A percentile compares a stretch with the other conserved stretches of the same genome.
Evolutionary conservation across 2,888 invertebrate species (phyloP).

Genomic region (Antheraea yamamai): DNA sequence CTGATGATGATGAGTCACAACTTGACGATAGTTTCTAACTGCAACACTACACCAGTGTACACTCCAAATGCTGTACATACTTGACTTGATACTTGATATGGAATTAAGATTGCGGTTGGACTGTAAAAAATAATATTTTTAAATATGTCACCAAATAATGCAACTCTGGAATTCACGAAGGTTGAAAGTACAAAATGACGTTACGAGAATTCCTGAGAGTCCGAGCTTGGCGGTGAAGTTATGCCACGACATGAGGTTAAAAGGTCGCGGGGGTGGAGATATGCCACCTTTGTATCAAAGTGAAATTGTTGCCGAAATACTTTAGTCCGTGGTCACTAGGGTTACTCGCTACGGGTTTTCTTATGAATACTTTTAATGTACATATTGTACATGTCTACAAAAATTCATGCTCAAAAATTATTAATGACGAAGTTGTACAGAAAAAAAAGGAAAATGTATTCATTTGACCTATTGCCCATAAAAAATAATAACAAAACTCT

Average conservation of each 20-base stretch:
- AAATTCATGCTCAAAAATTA: too few species aligned
- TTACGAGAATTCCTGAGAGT: conserved; percentile 6
- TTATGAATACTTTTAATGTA: background rate
- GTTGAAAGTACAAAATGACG: background rate
- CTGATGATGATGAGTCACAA: too few species aligned
- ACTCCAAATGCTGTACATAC: too few species aligned
- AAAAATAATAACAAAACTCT: too few species aligned
- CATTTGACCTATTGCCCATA: too few species aligned
- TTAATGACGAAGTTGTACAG: too few species aligned
- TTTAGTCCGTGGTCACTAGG: background rate
- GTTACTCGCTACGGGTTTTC: background rate
- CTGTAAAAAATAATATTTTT: background rate
- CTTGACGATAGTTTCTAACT: too few species aligned
- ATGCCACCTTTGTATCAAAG: conserved; percentile 8
- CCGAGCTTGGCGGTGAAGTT: background rate
- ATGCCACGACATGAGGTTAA: conserved; percentile 1
- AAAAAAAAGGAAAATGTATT: too few species aligned
- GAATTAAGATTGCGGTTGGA: background rate
- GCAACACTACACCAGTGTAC: too few species aligned
- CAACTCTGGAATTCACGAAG: conserved; percentile 5
- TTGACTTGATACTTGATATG: too few species aligned
- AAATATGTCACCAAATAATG: background rate
- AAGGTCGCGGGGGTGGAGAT: background rate
- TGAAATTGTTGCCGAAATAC: conserved; percentile 1
- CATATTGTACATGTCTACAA: background rate